Conservation (phyloP, 2,113 vertebrate species). For the Thryonomys swinderianus region DNA sequence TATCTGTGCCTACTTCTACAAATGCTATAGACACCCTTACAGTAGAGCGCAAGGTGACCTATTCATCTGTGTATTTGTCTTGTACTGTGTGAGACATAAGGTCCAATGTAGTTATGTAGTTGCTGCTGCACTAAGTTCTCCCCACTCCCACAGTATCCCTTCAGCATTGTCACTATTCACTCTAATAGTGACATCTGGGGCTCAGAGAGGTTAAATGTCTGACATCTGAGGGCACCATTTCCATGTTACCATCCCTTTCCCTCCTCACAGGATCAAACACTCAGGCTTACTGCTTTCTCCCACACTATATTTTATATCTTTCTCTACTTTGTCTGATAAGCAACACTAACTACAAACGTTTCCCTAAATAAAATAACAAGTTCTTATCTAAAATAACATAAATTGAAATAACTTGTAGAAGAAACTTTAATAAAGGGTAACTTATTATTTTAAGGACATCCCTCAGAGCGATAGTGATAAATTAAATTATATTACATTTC, state of each 20-base stretch:
- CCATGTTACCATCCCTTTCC: fast-evolving
- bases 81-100: not conserved
- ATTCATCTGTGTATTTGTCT: not conserved
- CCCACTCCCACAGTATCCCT: not conserved
- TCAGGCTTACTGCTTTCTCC: not conserved
- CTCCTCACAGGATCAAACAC: not conserved
- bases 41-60: not conserved
- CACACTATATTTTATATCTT: not conserved
- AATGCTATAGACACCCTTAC: not conserved
- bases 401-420: constrained; percentile 53
- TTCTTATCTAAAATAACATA: constrained; percentile 66
- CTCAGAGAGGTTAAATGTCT: not conserved
- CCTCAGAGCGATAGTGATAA: constrained; percentile 65
- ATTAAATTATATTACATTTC: constrained; percentile 76
- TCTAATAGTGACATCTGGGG: not conserved
- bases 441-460: constrained; percentile 67
- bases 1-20: not conserved
- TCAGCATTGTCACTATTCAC: not conserved
- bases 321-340: not conserved
- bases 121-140: not conserved
- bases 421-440: constrained; percentile 63
- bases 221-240: fast-evolving
- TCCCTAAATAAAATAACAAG: constrained; percentile 33
- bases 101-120: too few species aligned
- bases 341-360: constrained; percentile 8